Evolutionary conservation across 92 coral and sea anemone genomes (phyloP), one percentile per base, ranked within the genome.

Genomic region (Bergia sp.): DNA sequence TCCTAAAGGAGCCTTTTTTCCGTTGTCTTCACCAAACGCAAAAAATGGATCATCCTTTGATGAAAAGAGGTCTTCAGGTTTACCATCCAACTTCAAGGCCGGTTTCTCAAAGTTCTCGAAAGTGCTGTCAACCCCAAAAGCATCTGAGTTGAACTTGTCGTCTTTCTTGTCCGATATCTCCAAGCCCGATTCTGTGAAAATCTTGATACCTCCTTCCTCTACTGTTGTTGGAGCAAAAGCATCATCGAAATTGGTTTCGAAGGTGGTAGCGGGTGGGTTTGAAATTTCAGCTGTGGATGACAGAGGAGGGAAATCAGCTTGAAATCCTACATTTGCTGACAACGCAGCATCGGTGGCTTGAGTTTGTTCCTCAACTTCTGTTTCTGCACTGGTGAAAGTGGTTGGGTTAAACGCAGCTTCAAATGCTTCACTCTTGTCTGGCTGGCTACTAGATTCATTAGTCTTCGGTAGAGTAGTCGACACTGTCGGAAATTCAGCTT

Each of bases 31-130:
- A 53, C 0, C 45, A 37, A 66, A 13, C 4, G 29, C 37, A 13
- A 73, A 83, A 83, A 83, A 83, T 6, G 41, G 77, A 69, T 83
- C 77, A 47, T 77, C 57, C 7, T 29, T 43, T 16, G 55, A 39
- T 42, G 87, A 13, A 83, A 83, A 83, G 58, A 83, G 43, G 39
- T 67, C 77, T 83, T 66, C 64, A 44, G 38, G n/a, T 69, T 44
- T 83, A 20, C 15, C 58, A 40, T 15, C 88, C 7, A 83, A 79
- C 15, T 57, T 43, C 1, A 66, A 58, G 15, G 90, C 39, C 79
- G 21, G 73, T 78, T 87, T 41, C 16, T 58, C 73, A 2, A 16
- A 0, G 2, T 79, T 76, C 7, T n/a, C 78, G 53, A 41, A 40
- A 61, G 77, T 20, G 39, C 36, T 78, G 67, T 16, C 21, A 16